phyloP scores from a whole-genome alignment of 2,888 invertebrate species.

The Chrysotoxum bicinctum region DNA sequence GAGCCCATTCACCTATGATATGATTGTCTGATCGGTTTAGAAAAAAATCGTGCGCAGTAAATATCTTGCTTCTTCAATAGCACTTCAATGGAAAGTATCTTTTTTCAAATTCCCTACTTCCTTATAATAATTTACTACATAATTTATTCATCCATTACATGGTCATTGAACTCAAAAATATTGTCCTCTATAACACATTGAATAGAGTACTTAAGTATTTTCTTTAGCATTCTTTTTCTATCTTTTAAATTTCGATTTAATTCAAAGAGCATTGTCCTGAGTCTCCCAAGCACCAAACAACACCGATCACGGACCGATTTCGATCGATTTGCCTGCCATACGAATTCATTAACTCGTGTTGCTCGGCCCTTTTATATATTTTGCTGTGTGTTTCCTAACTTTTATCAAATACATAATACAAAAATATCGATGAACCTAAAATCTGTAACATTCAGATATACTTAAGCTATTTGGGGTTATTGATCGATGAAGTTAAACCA shows the following conservation, averaged over 20 bases:
- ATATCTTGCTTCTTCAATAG: not conserved
- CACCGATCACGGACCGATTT: not conserved
- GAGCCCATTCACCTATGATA: too few relatives aligned
- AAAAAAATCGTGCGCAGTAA: too few relatives aligned
- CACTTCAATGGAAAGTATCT: not conserved
- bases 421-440: slow-evolving; percentile 6
- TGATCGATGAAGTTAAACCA: slow-evolving; percentile 48
- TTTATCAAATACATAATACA: slow-evolving; percentile 39
- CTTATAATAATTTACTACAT: not conserved
- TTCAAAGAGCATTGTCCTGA: slow-evolving; percentile 44
- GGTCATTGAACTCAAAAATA: slow-evolving; percentile 50
- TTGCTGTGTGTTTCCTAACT: slow-evolving; percentile 21
- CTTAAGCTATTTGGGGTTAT: slow-evolving; percentile 49
- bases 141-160: not conserved
- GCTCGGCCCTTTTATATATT: not conserved
- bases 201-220: slow-evolving; percentile 27
- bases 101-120: not conserved
- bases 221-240: not conserved
- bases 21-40: too few relatives aligned
- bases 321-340: slow-evolving; percentile 46
- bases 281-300: not conserved
- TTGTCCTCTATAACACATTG: slow-evolving; percentile 1
- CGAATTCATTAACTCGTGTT: slow-evolving; percentile 44
- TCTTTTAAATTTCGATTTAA: not conserved
- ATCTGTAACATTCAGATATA: not conserved